Evolutionary conservation across 2,113 vertebrate genomes (phyloP), one percentile per base, ranked within the genome.

Genomic region (Phycodurus eques): DNA sequence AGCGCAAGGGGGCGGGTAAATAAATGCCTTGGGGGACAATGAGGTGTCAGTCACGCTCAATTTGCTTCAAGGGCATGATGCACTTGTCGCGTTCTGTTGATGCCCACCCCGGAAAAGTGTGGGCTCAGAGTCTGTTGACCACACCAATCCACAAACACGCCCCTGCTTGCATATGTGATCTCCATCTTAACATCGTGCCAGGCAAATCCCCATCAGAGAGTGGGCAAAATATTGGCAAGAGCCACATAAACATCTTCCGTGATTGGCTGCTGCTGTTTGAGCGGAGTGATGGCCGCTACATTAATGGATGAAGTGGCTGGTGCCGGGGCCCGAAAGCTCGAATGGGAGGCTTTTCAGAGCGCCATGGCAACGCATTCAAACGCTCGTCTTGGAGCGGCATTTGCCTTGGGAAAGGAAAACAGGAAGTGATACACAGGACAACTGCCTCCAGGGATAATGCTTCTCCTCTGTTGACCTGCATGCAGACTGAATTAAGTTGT

Each of bases 371-470:
- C 80, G 70, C 85, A 92, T 88, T 91, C 86, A 90, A 85, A 83
- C 71, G 79, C 85, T 85, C 72, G 77, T 85, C 72, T 83, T 74
- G 77, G 85, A 82, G 72, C 71, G 20, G 75, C 83, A 84, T 84
- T 85, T 70, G 79, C 79, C 83, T 85, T 92, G 90, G 87, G 90
- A 91, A 90, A 90, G 82, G 73, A 92, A 92, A 93, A 92, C 91
- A 89, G 88, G 90, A 91, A 91, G 87, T 88, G 73, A 79, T 87
- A 81, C 84, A 74, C 59, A 72, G 68, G 75, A 85, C 76, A 83
- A 86, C 83, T 75, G 85, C 80, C 46, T 74, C 72, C 68, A 85
- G 78, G 59, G 71, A 70, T 75, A 77, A 85, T 85, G 86, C 71
- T 77, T 82, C 74, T 83, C 77, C 79, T 75, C 65, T 78, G 69